Evolutionary conservation across 2,888 invertebrate genomes (phyloP), one percentile per base, ranked within the genome.

Genomic region (Sisyra nigra): DNA sequence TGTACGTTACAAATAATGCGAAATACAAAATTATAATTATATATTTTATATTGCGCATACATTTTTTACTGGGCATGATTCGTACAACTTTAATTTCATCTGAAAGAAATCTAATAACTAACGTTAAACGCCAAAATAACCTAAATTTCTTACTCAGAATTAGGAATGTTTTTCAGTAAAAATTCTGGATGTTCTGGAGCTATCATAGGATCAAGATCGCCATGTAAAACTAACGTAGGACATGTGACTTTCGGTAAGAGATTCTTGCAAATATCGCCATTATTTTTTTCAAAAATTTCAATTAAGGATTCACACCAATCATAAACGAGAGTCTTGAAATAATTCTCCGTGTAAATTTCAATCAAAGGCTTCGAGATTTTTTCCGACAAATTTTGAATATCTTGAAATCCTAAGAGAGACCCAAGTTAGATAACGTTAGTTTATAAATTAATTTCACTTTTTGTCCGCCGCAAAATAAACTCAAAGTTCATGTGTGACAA

Each of bases 151-250:
- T 62, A 86, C 86, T 67, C 74, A 13, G 82, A 72, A 30, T 69
- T 64, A 45, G 63, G 60, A 41, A 89, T 83, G 52, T 80, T 67
- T 10, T 75, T 65, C 41, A 72, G 67, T 14, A 92, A 63, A 62
- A 80, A 80, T 1, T 75, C 67, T 0, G 80, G 72, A 65, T 92
- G 92, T 47, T 80, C 76, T 14, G 65, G 56, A 2, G 78, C 74
- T 2, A 92, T 76, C 63, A 89, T 65, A 0, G 80, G 74, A 62
- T 93, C 92, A 56, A 84, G 83, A 49, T 73, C 71, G 0, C 92
- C 92, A 55, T 91, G 86, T 36, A 93, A 55, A 50, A 93, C 79
- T 14, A 87, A 69, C 0, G 86, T 85, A 0, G 83, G 82, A 48
- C 82, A 82, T 42, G 66, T 66, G 14, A 91, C 79, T 38, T 76